Evolutionary conservation across 2,888 invertebrate species (phyloP).

Genomic region (Amiota communis): DNA sequence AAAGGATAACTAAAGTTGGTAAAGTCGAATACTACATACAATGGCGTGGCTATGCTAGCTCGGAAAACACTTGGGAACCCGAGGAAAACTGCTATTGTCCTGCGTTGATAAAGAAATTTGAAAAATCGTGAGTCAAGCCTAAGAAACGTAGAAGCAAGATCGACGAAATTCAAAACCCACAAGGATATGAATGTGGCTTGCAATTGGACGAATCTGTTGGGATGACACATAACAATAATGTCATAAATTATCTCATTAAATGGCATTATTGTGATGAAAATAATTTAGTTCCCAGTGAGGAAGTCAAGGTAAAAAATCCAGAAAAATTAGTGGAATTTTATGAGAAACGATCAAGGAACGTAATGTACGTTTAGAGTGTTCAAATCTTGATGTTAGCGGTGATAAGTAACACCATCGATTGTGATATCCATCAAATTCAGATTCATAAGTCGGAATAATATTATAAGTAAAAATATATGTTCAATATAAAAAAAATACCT

Average conservation of each 20-base stretch:
- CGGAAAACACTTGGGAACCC: slow-evolving; percentile 97
- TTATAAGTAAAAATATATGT: too few species aligned
- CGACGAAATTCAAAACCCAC: slow-evolving; percentile 78
- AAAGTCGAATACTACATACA: slow-evolving; percentile 83
- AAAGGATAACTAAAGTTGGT: slow-evolving; percentile 80
- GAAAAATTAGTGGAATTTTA: slow-evolving; percentile 80
- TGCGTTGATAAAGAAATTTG: slow-evolving; percentile 87
- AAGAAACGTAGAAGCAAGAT: slow-evolving; percentile 74
- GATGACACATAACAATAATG: slow-evolving; percentile 90
- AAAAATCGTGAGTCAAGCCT: slow-evolving; percentile 78
- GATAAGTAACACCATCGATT: slow-evolving; percentile 33
- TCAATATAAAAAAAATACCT: too few species aligned
- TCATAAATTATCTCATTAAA: slow-evolving; percentile 91
- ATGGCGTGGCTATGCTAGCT: slow-evolving; percentile 86
- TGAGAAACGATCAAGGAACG: slow-evolving; percentile 74
- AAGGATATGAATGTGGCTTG: slow-evolving; percentile 86
- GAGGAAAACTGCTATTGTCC: slow-evolving; percentile 94
- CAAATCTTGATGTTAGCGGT: slow-evolving; percentile 40
- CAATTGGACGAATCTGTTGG: slow-evolving; percentile 91
- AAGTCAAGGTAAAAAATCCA: slow-evolving; percentile 77
- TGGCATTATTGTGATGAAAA: slow-evolving; percentile 83
- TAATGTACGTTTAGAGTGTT: slow-evolving; percentile 58
- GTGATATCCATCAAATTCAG: too few species aligned
- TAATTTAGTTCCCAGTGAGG: slow-evolving; percentile 79
- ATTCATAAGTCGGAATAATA: too few species aligned